Conservation (phyloP, 2,113 vertebrate species). For the Acrocephalus kingi region DNA sequence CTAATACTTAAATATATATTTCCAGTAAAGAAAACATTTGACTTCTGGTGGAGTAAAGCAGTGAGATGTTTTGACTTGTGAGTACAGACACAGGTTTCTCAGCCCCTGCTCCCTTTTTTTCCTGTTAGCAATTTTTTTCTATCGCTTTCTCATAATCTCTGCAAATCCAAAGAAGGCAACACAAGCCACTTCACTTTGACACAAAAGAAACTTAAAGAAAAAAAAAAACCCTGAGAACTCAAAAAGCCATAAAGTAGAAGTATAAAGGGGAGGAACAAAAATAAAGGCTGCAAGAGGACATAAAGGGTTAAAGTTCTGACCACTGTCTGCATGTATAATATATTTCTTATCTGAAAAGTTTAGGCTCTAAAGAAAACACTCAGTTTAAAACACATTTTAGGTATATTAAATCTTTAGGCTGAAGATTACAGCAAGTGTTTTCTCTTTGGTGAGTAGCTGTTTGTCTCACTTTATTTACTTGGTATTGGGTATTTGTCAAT, state of each 20-base stretch:
- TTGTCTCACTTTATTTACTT: conserved; percentile 84
- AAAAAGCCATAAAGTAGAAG: background rate
- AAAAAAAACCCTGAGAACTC: background rate
- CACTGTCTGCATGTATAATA: conserved; percentile 45
- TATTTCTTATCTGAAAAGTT: conserved; percentile 64
- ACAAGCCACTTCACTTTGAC: background rate
- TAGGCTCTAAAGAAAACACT: conserved; percentile 53
- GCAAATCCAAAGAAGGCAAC: background rate
- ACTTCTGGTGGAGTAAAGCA: conserved; percentile 7
- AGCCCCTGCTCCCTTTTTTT: background rate
- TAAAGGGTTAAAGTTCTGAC: conserved; percentile 59
- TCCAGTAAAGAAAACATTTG: conserved; percentile 53
- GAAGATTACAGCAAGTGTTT: conserved; percentile 74
- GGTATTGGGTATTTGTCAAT: conserved; percentile 85
- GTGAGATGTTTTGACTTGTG: conserved; percentile 27
- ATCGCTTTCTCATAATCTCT: conserved; percentile 7
- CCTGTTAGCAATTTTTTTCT: background rate
- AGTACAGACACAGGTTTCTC: conserved; percentile 29
- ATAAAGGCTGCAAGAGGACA: background rate
- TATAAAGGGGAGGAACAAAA: background rate
- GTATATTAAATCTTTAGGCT: conserved; percentile 70
- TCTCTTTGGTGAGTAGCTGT: conserved; percentile 76
- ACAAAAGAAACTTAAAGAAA: conserved; percentile 39
- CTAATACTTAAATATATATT: conserved; percentile 55
- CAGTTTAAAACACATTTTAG: conserved; percentile 40